Base-by-base conservation (phyloP, 1,140 invertebrate species). In the Trachymyrmex septentrionalis region DNA sequence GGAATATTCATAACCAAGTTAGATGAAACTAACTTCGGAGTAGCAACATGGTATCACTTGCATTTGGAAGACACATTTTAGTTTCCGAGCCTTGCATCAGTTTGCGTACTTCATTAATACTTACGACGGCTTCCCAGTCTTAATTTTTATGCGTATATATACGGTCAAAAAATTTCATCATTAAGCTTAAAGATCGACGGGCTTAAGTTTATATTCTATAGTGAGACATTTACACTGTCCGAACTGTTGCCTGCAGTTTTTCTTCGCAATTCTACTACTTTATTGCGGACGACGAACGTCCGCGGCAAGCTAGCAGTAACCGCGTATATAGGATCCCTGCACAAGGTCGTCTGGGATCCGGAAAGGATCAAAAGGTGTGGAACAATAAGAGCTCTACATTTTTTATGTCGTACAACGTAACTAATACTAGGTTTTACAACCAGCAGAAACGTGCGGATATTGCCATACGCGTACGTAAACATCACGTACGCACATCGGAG, bases 321-420 rank as follows among this genome's bases (percentile, higher is more conserved):
- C 84, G 80, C 82, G 66, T 77, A 89, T 84, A 69, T 84, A 75
- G 50, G 61, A 86, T 84, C 50, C 50, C 44, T 69, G 55, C 61
- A 67, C 57, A 59, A 50, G 53, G 63, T 76, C 64, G 34, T 77
- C 19, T 50, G 24, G 21, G 78, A n/a, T 10, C 48, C 24, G 30
- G 55, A 24, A 61, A 78, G 50, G 44, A 72, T 19, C 75, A 57
- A 75, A 66, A 57, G 24, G 27, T 21, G 57, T 10, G 66, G 59
- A 67, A 90, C 88, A 89, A 92, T 91, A 75, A 84, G 34, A 50
- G 24, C 48, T 21, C 63, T 92, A 76, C 88, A 92, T 93, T 92
- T 89, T 93, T 93, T 88, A 93, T 87, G 86, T 85, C 34, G 1
- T 76, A 30, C 50, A 85, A 16, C 86, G 90, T 91, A 92, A 89